These are phyloP conservation scores for Gnathonemus longibarbis DNA, from an alignment of 2,113 vertebrate species.

Conservation along the genomic window DNA sequence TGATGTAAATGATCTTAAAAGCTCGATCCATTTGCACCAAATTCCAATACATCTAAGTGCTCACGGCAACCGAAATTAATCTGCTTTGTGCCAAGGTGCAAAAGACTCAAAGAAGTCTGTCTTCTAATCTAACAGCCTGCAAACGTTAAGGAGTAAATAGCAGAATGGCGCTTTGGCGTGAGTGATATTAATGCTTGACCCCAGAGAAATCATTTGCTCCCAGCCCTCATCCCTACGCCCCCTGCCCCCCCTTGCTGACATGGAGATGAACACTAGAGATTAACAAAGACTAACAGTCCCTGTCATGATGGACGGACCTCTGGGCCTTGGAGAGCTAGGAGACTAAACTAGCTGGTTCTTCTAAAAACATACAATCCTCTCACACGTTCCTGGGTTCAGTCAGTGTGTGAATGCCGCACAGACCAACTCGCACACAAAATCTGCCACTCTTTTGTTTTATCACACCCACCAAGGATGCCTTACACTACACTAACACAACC, in stretches of 20 bases:
- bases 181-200: slow-evolving; percentile 47
- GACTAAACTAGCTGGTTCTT: slow-evolving; percentile 52
- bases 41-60: not conserved
- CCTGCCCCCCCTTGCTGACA: slow-evolving; percentile 30
- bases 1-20: not conserved
- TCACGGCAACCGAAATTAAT: not conserved
- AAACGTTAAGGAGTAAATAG: slow-evolving; percentile 31
- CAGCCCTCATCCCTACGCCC: slow-evolving; percentile 20
- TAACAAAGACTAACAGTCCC: slow-evolving; percentile 58
- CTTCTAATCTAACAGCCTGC: slow-evolving; percentile 36
- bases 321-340: slow-evolving; percentile 42
- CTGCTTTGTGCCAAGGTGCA: slow-evolving; percentile 8
- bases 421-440: slow-evolving; percentile 19
- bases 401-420: slow-evolving; percentile 22
- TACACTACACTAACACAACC: not conserved
- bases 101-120: not conserved
- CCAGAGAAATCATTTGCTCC: slow-evolving; percentile 51
- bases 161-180: slow-evolving; percentile 36
- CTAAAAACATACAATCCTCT: slow-evolving; percentile 51
- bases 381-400: slow-evolving; percentile 32
- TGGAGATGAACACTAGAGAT: slow-evolving; percentile 54
- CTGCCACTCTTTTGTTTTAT: not conserved
- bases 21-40: not conserved
- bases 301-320: slow-evolving; percentile 59
- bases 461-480: not conserved